Percentiles rank a stretch among this genome's conserved stretches.
phyloP scores from a whole-genome alignment of 1,140 invertebrate species.

The Microvelia longipes region DNA sequence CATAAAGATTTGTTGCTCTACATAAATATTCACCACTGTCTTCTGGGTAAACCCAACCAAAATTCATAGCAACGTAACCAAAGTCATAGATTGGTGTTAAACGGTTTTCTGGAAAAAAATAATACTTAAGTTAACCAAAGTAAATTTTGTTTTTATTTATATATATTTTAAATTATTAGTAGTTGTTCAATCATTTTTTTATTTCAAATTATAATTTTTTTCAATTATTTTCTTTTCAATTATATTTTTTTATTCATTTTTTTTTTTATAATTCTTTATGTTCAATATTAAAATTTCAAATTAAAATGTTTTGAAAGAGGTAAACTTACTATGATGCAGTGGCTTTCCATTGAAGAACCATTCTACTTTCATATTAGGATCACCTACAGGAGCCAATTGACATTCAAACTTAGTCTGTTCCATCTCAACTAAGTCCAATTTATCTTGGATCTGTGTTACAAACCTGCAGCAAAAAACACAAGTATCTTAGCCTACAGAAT shows the following conservation, averaged over 20 bases:
- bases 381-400: constrained; percentile 81
- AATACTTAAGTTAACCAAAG: too few relatives aligned
- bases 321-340: constrained; percentile 58
- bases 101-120: constrained; percentile 54
- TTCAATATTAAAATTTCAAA: too few relatives aligned
- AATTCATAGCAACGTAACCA: constrained; percentile 91
- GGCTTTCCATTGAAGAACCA: constrained; percentile 92
- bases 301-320: too few relatives aligned
- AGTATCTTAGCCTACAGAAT: background rate
- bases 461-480: constrained; percentile 39
- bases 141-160: too few relatives aligned
- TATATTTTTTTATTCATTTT: too few relatives aligned
- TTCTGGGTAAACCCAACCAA: constrained; percentile 86
- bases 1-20: constrained; percentile 78
- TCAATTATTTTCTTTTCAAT: too few relatives aligned
- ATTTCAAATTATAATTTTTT: too few relatives aligned
- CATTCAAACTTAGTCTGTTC: constrained; percentile 83
- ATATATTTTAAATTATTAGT: too few relatives aligned
- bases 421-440: constrained; percentile 75
- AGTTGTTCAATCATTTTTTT: too few relatives aligned
- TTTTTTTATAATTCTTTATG: too few relatives aligned
- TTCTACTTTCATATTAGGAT: constrained; percentile 94
- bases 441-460: constrained; percentile 75
- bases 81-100: constrained; percentile 90
- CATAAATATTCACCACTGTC: constrained; percentile 80